phyloP scores from a whole-genome alignment of 2,113 vertebrate genomes.

The Felis chaus region DNA sequence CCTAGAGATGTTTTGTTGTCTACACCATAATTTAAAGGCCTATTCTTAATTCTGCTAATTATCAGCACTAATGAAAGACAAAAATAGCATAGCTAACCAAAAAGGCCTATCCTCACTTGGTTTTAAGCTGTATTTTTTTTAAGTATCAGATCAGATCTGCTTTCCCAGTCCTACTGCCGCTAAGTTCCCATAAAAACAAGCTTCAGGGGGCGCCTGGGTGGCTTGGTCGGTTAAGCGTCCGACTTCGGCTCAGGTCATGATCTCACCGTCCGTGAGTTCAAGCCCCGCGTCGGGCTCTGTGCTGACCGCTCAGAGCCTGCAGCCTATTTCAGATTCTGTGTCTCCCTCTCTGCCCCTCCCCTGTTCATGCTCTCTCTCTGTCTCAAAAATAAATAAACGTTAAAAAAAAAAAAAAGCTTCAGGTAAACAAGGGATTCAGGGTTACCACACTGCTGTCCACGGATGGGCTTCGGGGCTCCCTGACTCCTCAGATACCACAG shows the following conservation, averaged over 20 bases:
- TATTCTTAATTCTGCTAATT: slow-evolving; percentile 66
- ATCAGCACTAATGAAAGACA: slow-evolving; percentile 68
- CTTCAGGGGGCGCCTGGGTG: no score
- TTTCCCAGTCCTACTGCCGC: background rate
- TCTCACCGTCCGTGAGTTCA: no score
- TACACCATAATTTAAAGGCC: slow-evolving; percentile 67
- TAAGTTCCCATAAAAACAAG: background rate
- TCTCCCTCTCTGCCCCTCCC: no score
- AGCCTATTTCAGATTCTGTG: no score
- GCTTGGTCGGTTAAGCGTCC: no score
- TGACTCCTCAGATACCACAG: background rate
- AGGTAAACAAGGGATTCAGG: background rate
- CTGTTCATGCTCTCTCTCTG: no score
- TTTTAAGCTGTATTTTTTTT: slow-evolving; percentile 29
- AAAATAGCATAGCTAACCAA: slow-evolving; percentile 59
- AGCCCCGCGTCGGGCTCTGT: no score
- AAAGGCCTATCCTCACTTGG: slow-evolving; percentile 52
- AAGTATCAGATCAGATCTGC: background rate
- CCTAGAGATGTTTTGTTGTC: slow-evolving; percentile 61
- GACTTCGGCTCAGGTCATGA: no score
- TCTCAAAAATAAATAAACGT: no score
- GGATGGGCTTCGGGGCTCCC: accelerated
- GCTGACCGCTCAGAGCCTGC: no score
- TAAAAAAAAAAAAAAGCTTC: background rate
- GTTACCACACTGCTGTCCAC: accelerated